Evolutionary conservation across 92 coral and sea anemone genomes (phyloP), one percentile per base, ranked within the genome.

Genomic region (Porites cylindrica): DNA sequence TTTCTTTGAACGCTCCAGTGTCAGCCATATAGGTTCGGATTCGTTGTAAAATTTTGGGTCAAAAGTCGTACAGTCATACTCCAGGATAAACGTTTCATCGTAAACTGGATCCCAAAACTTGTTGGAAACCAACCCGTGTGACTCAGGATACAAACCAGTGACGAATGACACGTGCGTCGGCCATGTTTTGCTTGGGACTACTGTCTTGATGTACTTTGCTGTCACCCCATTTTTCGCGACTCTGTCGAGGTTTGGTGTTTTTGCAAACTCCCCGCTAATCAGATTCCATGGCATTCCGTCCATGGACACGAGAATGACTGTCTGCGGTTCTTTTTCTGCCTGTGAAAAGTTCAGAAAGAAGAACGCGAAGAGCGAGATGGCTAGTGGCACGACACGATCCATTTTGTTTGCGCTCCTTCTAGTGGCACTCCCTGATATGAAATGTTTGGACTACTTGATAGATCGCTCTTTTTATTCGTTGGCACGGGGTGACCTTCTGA

Each of bases 261-360:
- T 62, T 0, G 96, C 90, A 32, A 89, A 71, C 24, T 91, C 72
- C n/a, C 94, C 92, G 24, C 88, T 70, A 10, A 96, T 77, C 47
- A 82, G 81, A 63, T 92, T 89, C 99, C 99, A 96, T 17, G 96
- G 92, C 85, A 96, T 90, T 19, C 99, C 99, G 29, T 96, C 98
- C 65, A 91, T 79, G 20, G 98, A 94, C 4, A 96, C 93, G 0
- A 96, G 82, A 26, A 96, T 88, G 26, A 96, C 82, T 11, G 94
- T 91, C 47, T 70, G 74, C 7, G 89, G 87, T 20, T 83, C 85
- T 26, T 67, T 59, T 0, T 20, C 47, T 10, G 51, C 68, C 20
- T 21, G 18, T 43, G 56, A 47, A 43, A 19, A 16, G 24, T 54
- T 10, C 6, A 72, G 11, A n/a, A 18, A 17, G 18, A 21, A 72